Conservation (phyloP, 2,888 invertebrate species). For the Dexiosoma caninum region DNA sequence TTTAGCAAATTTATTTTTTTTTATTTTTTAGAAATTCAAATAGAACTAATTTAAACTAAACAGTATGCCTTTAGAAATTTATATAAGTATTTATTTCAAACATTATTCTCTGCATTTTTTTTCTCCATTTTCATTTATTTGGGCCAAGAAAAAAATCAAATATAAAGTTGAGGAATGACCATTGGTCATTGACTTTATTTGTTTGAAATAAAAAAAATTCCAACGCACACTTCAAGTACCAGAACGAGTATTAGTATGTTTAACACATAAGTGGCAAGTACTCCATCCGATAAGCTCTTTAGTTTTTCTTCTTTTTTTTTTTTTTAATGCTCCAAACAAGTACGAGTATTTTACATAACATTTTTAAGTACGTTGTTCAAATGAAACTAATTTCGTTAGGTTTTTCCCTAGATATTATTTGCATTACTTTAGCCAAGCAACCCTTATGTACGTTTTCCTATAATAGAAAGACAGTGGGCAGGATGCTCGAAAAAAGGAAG, state of each 20-base stretch:
- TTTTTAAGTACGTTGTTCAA: constrained; percentile 55
- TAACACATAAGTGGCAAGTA: constrained; percentile 46
- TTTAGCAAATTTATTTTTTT: too few relatives aligned
- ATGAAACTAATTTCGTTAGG: constrained; percentile 60
- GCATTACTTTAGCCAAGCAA: constrained; percentile 11
- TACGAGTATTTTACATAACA: constrained; percentile 45
- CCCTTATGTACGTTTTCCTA: constrained; percentile 43
- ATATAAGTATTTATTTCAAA: too few relatives aligned
- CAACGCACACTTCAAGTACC: constrained; percentile 42
- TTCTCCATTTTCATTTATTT: background rate
- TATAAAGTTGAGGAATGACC: constrained; percentile 13
- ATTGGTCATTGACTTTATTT: constrained; percentile 61
- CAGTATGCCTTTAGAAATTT: too few relatives aligned
- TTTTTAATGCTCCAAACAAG: constrained; percentile 8
- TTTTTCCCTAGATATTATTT: constrained; percentile 9
- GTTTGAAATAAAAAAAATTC: constrained; percentile 53
- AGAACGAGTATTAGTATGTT: constrained; percentile 29
- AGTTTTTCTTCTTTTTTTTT: constrained; percentile 28
- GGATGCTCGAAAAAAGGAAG: background rate
- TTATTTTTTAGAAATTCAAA: too few relatives aligned
- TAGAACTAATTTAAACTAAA: too few relatives aligned
- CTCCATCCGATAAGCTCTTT: constrained; percentile 57
- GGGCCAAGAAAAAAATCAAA: background rate
- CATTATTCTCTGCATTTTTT: background rate
- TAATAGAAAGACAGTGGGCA: constrained; percentile 24